Conservation (phyloP, 2,113 vertebrate genomes). For the Mastomys natalensis region DNA sequence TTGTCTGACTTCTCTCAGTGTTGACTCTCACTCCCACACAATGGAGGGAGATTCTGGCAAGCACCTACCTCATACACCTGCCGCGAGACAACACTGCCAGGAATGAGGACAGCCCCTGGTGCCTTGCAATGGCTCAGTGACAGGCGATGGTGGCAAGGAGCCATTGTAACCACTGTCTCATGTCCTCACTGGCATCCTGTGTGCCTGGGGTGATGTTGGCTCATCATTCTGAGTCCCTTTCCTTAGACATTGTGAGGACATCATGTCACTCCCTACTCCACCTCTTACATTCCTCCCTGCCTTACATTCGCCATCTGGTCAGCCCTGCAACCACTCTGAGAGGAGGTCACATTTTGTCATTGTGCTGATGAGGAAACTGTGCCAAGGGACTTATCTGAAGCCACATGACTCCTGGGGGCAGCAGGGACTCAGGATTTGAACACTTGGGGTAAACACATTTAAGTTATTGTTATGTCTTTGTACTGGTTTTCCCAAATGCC, state of each 20-base stretch:
- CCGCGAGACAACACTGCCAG: background rate
- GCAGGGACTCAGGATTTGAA: background rate
- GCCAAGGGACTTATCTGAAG: background rate
- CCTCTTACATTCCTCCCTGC: background rate
- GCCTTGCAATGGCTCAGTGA: background rate
- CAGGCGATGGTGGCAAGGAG: background rate
- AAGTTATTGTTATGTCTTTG: background rate
- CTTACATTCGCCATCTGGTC: background rate
- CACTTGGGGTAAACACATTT: background rate
- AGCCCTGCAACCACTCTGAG: background rate
- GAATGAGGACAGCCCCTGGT: too few relatives aligned
- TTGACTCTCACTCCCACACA: background rate
- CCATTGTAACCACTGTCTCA: background rate
- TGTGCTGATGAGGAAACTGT: slow-evolving; percentile 16
- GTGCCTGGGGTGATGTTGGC: background rate
- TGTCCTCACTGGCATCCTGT: background rate
- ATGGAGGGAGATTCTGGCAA: background rate
- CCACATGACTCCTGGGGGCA: background rate
- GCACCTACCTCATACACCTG: background rate
- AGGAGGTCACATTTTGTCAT: background rate
- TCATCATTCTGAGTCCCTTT: slow-evolving; percentile 20
- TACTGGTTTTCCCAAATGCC: background rate
- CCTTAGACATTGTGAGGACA: slow-evolving; percentile 21
- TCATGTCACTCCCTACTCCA: background rate
- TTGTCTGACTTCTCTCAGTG: background rate